A percentile compares a stretch with the other conserved stretches of the same genome.
phyloP scores from a whole-genome alignment of 2,113 vertebrate genomes.

The Anarrhichthys ocellatus region DNA sequence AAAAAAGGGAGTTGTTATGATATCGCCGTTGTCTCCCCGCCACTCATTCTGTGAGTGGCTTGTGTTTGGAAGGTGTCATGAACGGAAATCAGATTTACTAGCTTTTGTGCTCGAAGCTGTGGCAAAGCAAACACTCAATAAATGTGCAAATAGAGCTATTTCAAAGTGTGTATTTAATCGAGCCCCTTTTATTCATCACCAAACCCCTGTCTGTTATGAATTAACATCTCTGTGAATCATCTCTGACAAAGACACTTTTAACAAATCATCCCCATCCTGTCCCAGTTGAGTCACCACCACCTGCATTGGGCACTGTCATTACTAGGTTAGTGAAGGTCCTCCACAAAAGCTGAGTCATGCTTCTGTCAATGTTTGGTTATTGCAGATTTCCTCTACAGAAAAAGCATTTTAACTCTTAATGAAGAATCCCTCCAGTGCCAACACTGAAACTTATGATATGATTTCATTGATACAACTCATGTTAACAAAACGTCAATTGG shows the following conservation, averaged over 20 bases:
- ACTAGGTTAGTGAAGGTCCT: neutral
- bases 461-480: neutral
- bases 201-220: slow-evolving; percentile 21
- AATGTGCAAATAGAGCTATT: slow-evolving; percentile 23
- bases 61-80: slow-evolving; percentile 16
- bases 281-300: slow-evolving; percentile 40
- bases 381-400: neutral
- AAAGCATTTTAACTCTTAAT: neutral
- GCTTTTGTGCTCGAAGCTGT: slow-evolving; percentile 21
- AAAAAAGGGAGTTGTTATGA: slow-evolving; percentile 4
- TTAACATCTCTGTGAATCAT: slow-evolving; percentile 51
- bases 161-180: slow-evolving; percentile 24
- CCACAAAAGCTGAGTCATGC: slow-evolving; percentile 20
- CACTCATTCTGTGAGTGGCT: neutral
- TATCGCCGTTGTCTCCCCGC: slow-evolving; percentile 10
- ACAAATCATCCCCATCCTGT: slow-evolving; percentile 13
- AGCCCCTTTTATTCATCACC: slow-evolving; percentile 39
- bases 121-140: neutral
- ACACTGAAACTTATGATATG: neutral
- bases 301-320: slow-evolving; percentile 17
- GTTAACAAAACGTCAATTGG: neutral
- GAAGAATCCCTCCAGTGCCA: neutral
- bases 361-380: slow-evolving; percentile 3
- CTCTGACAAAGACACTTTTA: slow-evolving; percentile 32
- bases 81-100: slow-evolving; percentile 11